Evolutionary conservation across 2,797 vertebrate species (phyloP), one percentile per base, ranked within the genome.

Genomic region (Remorina albescens): DNA sequence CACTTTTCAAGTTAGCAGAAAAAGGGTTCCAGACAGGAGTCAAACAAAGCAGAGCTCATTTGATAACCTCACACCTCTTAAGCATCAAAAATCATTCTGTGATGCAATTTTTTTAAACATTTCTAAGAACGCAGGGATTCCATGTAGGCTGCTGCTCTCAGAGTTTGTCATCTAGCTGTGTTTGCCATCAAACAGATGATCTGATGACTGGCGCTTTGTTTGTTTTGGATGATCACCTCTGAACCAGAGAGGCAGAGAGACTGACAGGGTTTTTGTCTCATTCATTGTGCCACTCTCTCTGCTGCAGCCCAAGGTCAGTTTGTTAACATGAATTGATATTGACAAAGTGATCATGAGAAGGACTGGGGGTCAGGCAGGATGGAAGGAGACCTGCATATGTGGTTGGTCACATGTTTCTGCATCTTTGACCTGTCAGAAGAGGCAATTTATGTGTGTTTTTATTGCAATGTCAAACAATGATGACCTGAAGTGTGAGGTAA

Each of bases 101-200:
- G 32, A 39, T 23, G 54, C 56, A 79, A 74, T 71, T 51, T n/a
- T n/a, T 54, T 50, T 9, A 60, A 78, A 66, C 78, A 56, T 50
- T 85, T 84, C 82, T 64, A 42, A 47, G 83, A 86, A 87, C 9
- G 36, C 56, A 55, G 46, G 67, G 59, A 70, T 63, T 68, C 65
- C 85, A 83, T 75, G 25, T n/a, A 44, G 78, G 81, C 82, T 54
- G 44, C 26, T 64, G 81, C 51, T 76, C 83, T 67, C 72, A 10
- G 6, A 39, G 37, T 57, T 67, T 16, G 75, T 82, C 63, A 34
- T 13, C 34, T 15, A 46, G 71, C 47, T 61, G 39, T 26, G 26
- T 47, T 72, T 72, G 83, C 68, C 59, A 76, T 80, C 32, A 67
- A 55, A 26, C n/a, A n/a, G 36, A 67, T 55, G 64, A 13, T 59